Percentiles rank a stretch among this genome's conserved stretches.
These are phyloP conservation scores for Chrysodeixis includens DNA, from an alignment of 2,888 invertebrate species.

Conservation along the genomic window DNA sequence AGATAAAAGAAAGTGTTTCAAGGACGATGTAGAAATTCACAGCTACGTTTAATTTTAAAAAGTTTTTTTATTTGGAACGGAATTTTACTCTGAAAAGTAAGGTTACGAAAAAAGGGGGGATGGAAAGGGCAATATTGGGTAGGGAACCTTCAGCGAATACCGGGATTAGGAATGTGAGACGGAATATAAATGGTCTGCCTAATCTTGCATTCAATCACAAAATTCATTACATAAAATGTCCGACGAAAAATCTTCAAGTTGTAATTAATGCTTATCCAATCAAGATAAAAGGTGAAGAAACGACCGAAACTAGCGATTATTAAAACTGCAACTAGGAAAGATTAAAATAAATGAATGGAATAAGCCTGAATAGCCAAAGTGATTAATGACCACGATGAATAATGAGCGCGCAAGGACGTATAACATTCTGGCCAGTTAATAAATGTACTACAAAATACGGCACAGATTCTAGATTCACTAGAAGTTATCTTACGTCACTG, in stretches of 20 bases:
- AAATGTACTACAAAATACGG: conserved; percentile 19
- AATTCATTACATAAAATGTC: not conserved
- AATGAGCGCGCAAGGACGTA: conserved; percentile 28
- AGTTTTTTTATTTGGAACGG: not conserved
- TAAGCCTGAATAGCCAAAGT: conserved; percentile 16
- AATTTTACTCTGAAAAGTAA: not conserved
- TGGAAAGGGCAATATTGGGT: not conserved
- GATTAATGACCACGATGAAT: conserved; percentile 16
- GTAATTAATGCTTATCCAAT: not conserved
- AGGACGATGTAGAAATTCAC: conserved; percentile 50
- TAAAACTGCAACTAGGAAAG: not conserved
- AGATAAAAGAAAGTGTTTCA: conserved; percentile 61
- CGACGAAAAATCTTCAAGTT: not conserved
- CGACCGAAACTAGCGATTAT: not conserved
- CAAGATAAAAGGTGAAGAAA: not conserved
- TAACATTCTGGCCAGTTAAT: not conserved
- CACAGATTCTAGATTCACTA: conserved; percentile 12
- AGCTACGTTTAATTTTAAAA: conserved; percentile 10
- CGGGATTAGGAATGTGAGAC: not conserved
- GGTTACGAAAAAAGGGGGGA: not conserved
- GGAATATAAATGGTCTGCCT: not conserved
- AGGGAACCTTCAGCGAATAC: not conserved
- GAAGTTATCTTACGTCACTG: conserved; percentile 12
- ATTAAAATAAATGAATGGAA: conserved; percentile 8
- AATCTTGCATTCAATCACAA: not conserved